Percentiles rank a stretch among this genome's conserved stretches.
These are phyloP conservation scores for Chromobotia macracanthus DNA, from an alignment of 2,797 vertebrate species.

Conservation along the genomic window DNA sequence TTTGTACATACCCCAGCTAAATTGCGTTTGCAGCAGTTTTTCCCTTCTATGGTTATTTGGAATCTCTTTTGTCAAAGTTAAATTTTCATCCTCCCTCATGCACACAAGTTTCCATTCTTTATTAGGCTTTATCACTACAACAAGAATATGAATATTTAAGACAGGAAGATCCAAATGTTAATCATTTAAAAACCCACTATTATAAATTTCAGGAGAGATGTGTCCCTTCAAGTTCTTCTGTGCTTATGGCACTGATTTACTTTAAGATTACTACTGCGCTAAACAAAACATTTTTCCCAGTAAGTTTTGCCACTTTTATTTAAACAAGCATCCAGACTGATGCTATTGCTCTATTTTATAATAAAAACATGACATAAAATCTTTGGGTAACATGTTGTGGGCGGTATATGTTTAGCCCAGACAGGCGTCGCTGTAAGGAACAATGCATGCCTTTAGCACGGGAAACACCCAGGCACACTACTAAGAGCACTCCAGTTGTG, in stretches of 20 bases:
- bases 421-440: conserved; percentile 43
- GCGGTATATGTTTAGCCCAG: conserved; percentile 41
- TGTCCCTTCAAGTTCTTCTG: too few relatives aligned
- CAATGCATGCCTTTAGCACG: conserved; percentile 61
- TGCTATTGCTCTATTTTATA: background rate
- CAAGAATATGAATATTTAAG: too few relatives aligned
- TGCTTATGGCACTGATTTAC: background rate
- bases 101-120: too few relatives aligned
- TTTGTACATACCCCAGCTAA: background rate
- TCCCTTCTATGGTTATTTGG: background rate
- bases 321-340: background rate
- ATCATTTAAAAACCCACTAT: conserved; percentile 27
- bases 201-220: background rate
- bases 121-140: too few relatives aligned
- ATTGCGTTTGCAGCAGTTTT: background rate
- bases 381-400: conserved; percentile 38
- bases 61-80: too few relatives aligned
- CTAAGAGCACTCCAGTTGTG: conserved; percentile 44
- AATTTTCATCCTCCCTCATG: too few relatives aligned
- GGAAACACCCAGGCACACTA: conserved; percentile 56
- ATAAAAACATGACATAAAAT: conserved; percentile 4
- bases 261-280: background rate
- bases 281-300: background rate
- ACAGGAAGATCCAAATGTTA: background rate
- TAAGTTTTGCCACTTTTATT: background rate